phyloP scores from a whole-genome alignment of 2,113 vertebrate species.

The Cebidichthys violaceus region DNA sequence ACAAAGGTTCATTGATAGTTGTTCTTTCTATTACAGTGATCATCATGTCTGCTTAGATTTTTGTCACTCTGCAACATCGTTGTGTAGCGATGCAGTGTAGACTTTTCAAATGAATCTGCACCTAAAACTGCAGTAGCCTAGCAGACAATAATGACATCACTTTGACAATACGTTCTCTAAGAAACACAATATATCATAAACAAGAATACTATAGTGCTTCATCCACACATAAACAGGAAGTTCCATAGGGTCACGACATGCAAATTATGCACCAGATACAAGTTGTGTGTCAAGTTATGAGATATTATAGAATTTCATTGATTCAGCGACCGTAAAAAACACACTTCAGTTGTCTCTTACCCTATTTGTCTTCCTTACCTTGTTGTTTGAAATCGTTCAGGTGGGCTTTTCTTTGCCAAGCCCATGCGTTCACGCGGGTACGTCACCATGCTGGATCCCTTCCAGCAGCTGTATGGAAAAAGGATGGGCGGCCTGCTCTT shows the following conservation, averaged over 20 bases:
- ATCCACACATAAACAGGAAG: background rate
- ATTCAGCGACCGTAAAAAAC: background rate
- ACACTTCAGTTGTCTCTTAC: background rate
- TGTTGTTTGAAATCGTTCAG: conserved; percentile 77
- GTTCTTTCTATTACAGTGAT: background rate
- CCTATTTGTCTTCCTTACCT: background rate
- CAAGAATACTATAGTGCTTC: background rate
- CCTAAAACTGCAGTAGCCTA: background rate
- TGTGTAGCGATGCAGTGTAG: background rate
- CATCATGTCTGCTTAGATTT: background rate
- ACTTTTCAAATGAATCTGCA: background rate
- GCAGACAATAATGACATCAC: background rate
- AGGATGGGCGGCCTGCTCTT: conserved; percentile 97
- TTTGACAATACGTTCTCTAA: background rate
- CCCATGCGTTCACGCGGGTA: conserved; percentile 97
- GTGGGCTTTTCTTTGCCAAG: conserved; percentile 98
- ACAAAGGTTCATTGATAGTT: background rate
- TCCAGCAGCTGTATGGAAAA: conserved; percentile 96
- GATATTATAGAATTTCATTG: background rate
- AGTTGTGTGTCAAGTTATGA: background rate
- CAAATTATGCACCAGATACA: background rate
- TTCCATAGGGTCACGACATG: too few relatives aligned
- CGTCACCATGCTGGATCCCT: conserved; percentile 98
- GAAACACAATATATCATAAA: background rate
- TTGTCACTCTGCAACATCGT: background rate